Evolutionary conservation across 2,113 vertebrate genomes (phyloP).

Genomic region (Maccullochella peelii): DNA sequence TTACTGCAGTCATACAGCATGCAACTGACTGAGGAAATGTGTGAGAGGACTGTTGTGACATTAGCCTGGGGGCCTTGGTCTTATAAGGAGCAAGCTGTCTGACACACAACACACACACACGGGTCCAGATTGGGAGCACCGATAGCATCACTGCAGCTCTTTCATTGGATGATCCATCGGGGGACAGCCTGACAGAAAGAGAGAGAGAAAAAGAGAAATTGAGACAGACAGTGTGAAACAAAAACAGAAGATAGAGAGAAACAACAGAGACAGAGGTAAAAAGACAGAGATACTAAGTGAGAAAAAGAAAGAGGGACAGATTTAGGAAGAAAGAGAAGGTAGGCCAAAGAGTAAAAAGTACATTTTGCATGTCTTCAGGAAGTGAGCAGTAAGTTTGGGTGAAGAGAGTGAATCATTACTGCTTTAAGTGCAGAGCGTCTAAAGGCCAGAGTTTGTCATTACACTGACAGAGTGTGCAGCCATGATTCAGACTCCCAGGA

Average conservation of each 20-base stretch:
- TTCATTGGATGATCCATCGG: slow-evolving; percentile 68
- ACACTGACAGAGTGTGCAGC: slow-evolving; percentile 55
- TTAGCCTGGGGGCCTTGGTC: slow-evolving; percentile 72
- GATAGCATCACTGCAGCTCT: slow-evolving; percentile 74
- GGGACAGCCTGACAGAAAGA: slow-evolving; percentile 48
- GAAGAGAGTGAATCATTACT: slow-evolving; percentile 25
- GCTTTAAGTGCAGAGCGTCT: slow-evolving; percentile 40
- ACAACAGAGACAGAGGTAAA: slow-evolving; percentile 38
- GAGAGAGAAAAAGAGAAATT: neutral
- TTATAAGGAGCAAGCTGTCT: slow-evolving; percentile 78
- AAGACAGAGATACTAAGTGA: neutral
- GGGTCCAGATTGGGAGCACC: slow-evolving; percentile 50
- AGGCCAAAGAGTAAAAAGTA: neutral
- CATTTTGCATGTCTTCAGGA: slow-evolving; percentile 1
- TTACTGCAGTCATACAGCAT: slow-evolving; percentile 54
- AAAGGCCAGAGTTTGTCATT: slow-evolving; percentile 63
- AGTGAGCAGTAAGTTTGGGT: slow-evolving; percentile 20
- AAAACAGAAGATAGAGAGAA: slow-evolving; percentile 32
- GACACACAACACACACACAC: slow-evolving; percentile 45
- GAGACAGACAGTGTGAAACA: slow-evolving; percentile 18
- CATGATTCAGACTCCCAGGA: slow-evolving; percentile 71
- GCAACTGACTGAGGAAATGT: slow-evolving; percentile 71
- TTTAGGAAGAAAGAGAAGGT: neutral
- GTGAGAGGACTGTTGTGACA: slow-evolving; percentile 79
- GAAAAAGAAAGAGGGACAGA: neutral